A percentile compares a stretch with the other conserved stretches of the same genome.
These are phyloP conservation scores for Saguinus midas DNA, from an alignment of 2,113 vertebrate genomes.

Conservation along the genomic window DNA sequence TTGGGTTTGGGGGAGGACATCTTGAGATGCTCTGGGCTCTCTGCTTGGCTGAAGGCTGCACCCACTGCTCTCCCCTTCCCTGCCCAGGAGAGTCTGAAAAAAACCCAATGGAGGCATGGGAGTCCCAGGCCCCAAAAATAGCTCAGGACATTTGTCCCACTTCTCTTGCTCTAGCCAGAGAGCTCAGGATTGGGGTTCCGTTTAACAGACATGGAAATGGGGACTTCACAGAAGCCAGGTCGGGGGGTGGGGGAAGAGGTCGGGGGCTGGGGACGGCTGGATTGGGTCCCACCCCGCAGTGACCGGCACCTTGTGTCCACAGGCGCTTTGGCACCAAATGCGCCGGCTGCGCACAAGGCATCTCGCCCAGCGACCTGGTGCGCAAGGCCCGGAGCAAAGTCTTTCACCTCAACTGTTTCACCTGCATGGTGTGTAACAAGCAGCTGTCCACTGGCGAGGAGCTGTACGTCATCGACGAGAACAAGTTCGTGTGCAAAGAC, in stretches of 20 bases:
- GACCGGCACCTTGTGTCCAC: conserved; percentile 29
- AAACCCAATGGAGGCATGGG: accelerated
- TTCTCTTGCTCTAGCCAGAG: not conserved
- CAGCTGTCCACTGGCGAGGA: conserved; percentile 99
- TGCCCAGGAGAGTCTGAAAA: not conserved
- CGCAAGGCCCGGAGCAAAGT: conserved; percentile 97
- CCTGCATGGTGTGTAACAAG: conserved; percentile 99
- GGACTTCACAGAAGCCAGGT: not conserved
- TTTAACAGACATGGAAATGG: not conserved
- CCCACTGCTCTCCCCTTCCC: not conserved
- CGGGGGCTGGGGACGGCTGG: not conserved
- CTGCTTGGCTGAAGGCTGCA: not conserved
- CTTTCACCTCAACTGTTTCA: conserved; percentile 99
- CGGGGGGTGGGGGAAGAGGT: not conserved
- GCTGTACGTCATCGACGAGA: conserved; percentile 97
- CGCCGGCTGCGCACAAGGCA: conserved; percentile 95
- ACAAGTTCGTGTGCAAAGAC: conserved; percentile 99
- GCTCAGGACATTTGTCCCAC: not conserved
- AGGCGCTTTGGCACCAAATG: conserved; percentile 98
- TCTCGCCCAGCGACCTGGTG: conserved; percentile 97
- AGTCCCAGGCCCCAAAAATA: not conserved
- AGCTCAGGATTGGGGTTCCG: not conserved
- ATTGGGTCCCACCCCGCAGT: not conserved
- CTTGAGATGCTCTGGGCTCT: not conserved
- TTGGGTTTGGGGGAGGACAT: not conserved